Conservation (phyloP, 2,113 vertebrate genomes). For the Semnopithecus entellus region DNA sequence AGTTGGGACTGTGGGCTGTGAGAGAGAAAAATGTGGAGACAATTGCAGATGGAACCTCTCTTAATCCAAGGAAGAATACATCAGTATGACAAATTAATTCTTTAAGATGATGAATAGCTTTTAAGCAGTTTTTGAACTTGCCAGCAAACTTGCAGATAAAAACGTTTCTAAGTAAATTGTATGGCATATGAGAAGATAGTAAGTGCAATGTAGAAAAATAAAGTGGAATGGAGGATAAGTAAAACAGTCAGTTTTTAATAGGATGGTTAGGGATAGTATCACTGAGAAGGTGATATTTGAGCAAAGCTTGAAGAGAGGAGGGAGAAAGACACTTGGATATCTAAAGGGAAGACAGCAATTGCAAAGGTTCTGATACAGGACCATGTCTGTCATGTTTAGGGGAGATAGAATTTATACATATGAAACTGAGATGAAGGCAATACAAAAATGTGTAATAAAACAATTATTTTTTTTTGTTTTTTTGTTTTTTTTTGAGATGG, state of each 20-base stretch:
- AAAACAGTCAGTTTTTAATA: constrained; percentile 14
- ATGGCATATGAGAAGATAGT: background rate
- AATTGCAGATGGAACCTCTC: background rate
- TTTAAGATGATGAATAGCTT: constrained; percentile 34
- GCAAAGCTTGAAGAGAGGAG: background rate
- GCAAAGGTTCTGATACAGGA: background rate
- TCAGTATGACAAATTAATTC: constrained; percentile 34
- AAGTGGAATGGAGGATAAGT: background rate
- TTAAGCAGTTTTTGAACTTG: background rate
- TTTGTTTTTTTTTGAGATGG: too few relatives aligned
- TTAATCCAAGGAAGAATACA: constrained; percentile 23
- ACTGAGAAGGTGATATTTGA: constrained; percentile 23
- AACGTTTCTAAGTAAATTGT: constrained; percentile 46
- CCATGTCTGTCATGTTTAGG: background rate
- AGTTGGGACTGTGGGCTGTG: background rate
- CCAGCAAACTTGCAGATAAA: constrained; percentile 21
- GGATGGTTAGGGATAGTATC: background rate
- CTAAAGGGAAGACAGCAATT: background rate
- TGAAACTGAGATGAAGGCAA: background rate
- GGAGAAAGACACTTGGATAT: background rate
- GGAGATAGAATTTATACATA: background rate
- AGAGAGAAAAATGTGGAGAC: background rate
- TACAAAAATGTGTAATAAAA: constrained; percentile 32
- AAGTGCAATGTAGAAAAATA: constrained; percentile 9
- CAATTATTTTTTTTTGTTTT: background rate